phyloP scores from a whole-genome alignment of 1,140 invertebrate genomes.

The Leptoteleia sp. region DNA sequence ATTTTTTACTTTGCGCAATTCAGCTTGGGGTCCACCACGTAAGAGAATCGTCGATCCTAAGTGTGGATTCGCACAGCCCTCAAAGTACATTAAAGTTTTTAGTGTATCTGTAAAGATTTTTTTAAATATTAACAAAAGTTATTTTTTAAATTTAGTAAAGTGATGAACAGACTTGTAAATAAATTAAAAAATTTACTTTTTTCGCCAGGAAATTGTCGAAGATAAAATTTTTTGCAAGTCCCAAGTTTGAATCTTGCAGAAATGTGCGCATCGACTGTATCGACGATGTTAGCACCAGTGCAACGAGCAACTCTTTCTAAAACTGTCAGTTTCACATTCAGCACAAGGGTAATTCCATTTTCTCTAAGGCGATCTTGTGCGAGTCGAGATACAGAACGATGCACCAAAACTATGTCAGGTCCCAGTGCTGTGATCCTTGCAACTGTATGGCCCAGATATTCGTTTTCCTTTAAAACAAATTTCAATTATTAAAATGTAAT shows the following conservation, averaged over 20 bases:
- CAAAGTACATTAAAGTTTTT: constrained; percentile 97
- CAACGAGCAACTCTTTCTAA: constrained; percentile 92
- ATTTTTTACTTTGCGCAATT: constrained; percentile 91
- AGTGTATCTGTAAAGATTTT: constrained; percentile 78
- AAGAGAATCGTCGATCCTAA: constrained; percentile 95
- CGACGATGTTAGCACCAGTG: constrained; percentile 92
- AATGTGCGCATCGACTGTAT: constrained; percentile 93
- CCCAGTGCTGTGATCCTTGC: constrained; percentile 91
- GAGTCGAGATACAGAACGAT: constrained; percentile 92
- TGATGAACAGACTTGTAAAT: constrained; percentile 4
- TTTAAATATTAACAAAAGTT: no score
- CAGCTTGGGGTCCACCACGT: constrained; percentile 87
- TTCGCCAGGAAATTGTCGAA: constrained; percentile 85
- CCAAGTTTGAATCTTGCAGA: constrained; percentile 92
- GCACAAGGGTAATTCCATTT: constrained; percentile 90
- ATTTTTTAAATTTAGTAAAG: no score
- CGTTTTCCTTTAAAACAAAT: constrained; percentile 86
- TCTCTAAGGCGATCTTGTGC: constrained; percentile 93
- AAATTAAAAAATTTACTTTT: constrained; percentile 77
- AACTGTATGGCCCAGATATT: constrained; percentile 94
- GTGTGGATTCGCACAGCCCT: constrained; percentile 91
- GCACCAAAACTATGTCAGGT: constrained; percentile 94
- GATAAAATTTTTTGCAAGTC: constrained; percentile 92
- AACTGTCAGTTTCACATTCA: constrained; percentile 93
- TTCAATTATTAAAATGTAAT: background rate